phyloP scores from a whole-genome alignment of 2,113 vertebrate genomes.

The Heterocephalus glaber region DNA sequence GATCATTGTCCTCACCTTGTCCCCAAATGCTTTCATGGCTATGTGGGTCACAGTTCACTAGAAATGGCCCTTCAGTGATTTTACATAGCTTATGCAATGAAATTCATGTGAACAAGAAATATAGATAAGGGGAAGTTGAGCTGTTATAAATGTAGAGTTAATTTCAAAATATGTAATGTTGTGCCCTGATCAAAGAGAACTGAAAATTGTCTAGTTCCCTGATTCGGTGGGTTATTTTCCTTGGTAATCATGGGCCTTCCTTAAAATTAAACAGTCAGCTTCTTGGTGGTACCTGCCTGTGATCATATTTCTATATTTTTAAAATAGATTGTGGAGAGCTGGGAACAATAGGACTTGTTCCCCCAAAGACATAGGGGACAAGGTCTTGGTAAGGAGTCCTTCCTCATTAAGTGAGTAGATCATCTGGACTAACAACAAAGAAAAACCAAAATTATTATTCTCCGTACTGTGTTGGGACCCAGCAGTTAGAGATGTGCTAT shows the following conservation, averaged over 20 bases:
- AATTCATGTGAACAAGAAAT: slow-evolving; percentile 56
- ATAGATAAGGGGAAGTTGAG: slow-evolving; percentile 64
- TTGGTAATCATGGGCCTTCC: slow-evolving; percentile 75
- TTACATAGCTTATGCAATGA: not conserved
- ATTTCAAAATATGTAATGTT: slow-evolving; percentile 68
- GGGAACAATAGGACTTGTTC: not conserved
- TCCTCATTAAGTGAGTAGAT: not conserved
- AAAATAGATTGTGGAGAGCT: not conserved
- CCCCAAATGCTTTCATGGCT: not conserved
- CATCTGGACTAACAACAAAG: not conserved
- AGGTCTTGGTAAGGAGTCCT: not conserved
- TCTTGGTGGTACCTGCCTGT: slow-evolving; percentile 30
- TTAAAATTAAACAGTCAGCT: slow-evolving; percentile 72
- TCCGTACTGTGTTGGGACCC: not conserved
- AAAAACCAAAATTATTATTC: not conserved
- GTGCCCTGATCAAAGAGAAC: slow-evolving; percentile 75
- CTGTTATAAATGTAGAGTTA: not conserved
- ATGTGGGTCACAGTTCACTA: not conserved
- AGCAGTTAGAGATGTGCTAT: not conserved
- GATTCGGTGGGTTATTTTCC: slow-evolving; percentile 72
- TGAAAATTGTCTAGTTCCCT: slow-evolving; percentile 75
- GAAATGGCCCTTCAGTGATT: not conserved
- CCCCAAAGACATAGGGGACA: not conserved
- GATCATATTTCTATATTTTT: slow-evolving; percentile 72
- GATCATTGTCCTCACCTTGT: not conserved